A percentile compares a stretch with the other conserved stretches of the same genome.
Conservation (phyloP, 92 coral and sea anemone species). For the Phymanthus crucifer region DNA sequence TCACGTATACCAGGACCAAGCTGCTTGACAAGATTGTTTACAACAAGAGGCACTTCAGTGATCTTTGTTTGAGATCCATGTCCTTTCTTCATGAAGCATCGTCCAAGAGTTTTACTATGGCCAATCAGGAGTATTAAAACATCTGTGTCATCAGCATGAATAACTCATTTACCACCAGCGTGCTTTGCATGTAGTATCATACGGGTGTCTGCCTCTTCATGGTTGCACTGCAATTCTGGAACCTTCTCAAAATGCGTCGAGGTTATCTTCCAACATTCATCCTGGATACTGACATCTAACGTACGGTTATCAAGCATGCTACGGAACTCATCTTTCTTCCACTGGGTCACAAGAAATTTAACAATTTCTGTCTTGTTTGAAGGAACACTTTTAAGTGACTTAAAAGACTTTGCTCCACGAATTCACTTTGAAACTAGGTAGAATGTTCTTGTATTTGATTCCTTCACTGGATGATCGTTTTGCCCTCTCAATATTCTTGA, state of each 20-base stretch:
- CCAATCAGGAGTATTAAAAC: conserved; percentile 56
- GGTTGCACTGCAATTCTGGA: conserved; percentile 53
- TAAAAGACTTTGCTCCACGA: conserved; percentile 54
- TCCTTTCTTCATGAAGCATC: conserved; percentile 63
- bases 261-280: not conserved
- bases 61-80: not conserved
- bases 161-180: conserved; percentile 41
- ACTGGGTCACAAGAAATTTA: conserved; percentile 49
- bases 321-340: conserved; percentile 48
- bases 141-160: conserved; percentile 59
- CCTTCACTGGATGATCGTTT: conserved; percentile 39
- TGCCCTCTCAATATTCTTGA: conserved; percentile 44
- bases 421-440: conserved; percentile 24
- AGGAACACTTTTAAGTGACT: conserved; percentile 49
- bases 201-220: conserved; percentile 63
- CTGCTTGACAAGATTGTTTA: conserved; percentile 37
- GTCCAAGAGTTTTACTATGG: conserved; percentile 38
- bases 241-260: conserved; percentile 27
- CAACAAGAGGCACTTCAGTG: conserved; percentile 31
- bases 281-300: not conserved
- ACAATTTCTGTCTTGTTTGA: conserved; percentile 58
- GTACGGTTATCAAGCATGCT: conserved; percentile 39
- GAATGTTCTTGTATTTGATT: conserved; percentile 25
- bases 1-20: conserved; percentile 31
- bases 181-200: conserved; percentile 66